phyloP scores from a whole-genome alignment of 2,888 invertebrate genomes.

The Gerris lacustris region DNA sequence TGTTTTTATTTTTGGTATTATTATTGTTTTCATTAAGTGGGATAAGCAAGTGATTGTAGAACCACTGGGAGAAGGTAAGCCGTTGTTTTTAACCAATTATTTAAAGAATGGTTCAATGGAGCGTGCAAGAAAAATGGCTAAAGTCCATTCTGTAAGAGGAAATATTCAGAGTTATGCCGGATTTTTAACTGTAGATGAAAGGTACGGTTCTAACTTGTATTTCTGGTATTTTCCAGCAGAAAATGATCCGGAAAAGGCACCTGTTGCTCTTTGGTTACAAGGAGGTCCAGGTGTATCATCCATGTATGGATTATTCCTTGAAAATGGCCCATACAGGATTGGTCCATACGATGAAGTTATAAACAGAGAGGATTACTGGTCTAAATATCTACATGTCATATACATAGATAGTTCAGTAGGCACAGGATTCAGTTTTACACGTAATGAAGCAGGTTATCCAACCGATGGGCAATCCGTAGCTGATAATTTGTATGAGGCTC shows the following conservation, averaged over 20 bases:
- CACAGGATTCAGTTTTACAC: conserved; percentile 82
- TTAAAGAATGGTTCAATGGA: conserved; percentile 38
- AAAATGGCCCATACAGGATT: conserved; percentile 57
- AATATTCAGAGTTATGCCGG: conserved; percentile 46
- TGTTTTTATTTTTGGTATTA: background rate
- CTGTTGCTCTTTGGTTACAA: conserved; percentile 69
- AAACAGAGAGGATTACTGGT: conserved; percentile 66
- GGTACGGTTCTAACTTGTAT: conserved; percentile 40
- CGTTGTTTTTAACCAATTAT: conserved; percentile 40
- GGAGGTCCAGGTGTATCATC: conserved; percentile 75
- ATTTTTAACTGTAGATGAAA: conserved; percentile 47
- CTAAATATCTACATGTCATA: conserved; percentile 61
- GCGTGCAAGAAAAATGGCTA: conserved; percentile 35
- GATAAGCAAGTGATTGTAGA: background rate
- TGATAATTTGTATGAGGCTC: conserved; percentile 58
- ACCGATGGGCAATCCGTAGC: conserved; percentile 68
- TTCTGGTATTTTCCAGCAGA: conserved; percentile 43
- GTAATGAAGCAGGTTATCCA: conserved; percentile 60
- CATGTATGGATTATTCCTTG: conserved; percentile 65
- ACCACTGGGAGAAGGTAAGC: conserved; percentile 34
- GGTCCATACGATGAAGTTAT: conserved; percentile 40
- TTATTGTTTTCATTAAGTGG: background rate
- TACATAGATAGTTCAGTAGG: conserved; percentile 90
- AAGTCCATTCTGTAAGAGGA: conserved; percentile 21
- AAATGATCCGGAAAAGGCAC: conserved; percentile 37